Evolutionary conservation across 2,888 invertebrate genomes (phyloP), one percentile per base, ranked within the genome.

Genomic region (Lithophane semibrunnea): DNA sequence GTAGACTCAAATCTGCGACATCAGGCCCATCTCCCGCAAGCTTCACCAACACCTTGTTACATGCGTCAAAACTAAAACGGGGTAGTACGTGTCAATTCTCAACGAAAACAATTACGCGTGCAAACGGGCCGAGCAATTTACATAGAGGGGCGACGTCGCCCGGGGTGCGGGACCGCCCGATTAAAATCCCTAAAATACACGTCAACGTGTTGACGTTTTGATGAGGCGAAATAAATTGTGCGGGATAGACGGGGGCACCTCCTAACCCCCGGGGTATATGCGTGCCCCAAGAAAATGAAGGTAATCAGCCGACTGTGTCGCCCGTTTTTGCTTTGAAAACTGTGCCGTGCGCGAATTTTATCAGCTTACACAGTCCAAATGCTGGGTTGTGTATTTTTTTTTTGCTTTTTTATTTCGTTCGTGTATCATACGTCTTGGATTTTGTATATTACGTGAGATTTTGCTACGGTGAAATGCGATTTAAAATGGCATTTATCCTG

Each of bases 131-230:
- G 89, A 89, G 88, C 90, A 92, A 95, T 96, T 95, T 95, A 93
- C 96, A 96, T 95, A 94, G 93, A 91, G 93, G 93, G 91, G 87
- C 78, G 73, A 79, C 58, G 76, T 76, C 83, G 87, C 89, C 86
- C 70, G 85, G 85, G 88, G 89, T 86, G 88, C 88, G 87, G 89
- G 90, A 89, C 88, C 90, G 81, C 88, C 90, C 95, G 94, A 95
- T 95, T 95, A 96, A 95, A 96, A 94, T 93, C 94, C 94, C 95
- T 93, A 95, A 95, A 96, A 96, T 95, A 95, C 94, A 94, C 95
- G 95, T 95, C 96, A 95, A 92, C 94, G 95, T 95, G 96, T 96
- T 96, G 96, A 96, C 96, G 94, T 96, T 95, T 95, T 95, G 95
- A 96, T 95, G 96, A 96, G 95, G 93, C 93, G 94, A 94, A 95